phyloP scores from a whole-genome alignment of 2,888 invertebrate species.

The Lottia scabra region DNA sequence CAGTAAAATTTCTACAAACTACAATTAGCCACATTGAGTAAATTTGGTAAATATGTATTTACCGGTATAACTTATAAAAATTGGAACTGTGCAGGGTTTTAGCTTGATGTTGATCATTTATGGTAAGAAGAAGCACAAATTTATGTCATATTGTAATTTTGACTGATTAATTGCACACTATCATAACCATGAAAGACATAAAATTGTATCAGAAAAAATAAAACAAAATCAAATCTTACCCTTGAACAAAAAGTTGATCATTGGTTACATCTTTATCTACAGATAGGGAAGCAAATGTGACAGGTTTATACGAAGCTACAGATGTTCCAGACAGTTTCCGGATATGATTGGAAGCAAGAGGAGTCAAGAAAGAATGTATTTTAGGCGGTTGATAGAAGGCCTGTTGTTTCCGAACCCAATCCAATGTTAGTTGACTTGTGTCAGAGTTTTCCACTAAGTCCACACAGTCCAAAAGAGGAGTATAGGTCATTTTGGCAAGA shows the following conservation, averaged over 20 bases:
- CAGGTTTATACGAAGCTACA: not conserved
- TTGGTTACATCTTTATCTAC: not conserved
- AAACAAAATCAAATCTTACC: not conserved
- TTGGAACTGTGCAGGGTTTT: too few species aligned
- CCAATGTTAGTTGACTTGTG: not conserved
- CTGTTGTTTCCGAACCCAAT: constrained; percentile 3
- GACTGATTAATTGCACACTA: too few species aligned
- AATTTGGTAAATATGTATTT: too few species aligned
- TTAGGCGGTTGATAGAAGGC: not conserved
- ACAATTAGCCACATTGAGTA: too few species aligned
- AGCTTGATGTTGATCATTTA: too few species aligned
- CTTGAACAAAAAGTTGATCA: not conserved
- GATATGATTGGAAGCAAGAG: not conserved
- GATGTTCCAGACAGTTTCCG: not conserved
- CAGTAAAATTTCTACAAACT: too few species aligned
- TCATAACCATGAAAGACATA: too few species aligned
- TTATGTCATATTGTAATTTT: too few species aligned
- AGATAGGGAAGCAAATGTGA: not conserved
- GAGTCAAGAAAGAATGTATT: not conserved
- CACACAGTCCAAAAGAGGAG: not conserved
- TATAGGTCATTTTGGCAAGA: not conserved
- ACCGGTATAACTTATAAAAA: too few species aligned
- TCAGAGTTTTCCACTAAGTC: not conserved
- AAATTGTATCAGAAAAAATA: not conserved
- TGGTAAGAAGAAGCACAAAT: too few species aligned